Evolutionary conservation across 1,140 invertebrate species (phyloP).

Genomic region (Hyphantria cunea): DNA sequence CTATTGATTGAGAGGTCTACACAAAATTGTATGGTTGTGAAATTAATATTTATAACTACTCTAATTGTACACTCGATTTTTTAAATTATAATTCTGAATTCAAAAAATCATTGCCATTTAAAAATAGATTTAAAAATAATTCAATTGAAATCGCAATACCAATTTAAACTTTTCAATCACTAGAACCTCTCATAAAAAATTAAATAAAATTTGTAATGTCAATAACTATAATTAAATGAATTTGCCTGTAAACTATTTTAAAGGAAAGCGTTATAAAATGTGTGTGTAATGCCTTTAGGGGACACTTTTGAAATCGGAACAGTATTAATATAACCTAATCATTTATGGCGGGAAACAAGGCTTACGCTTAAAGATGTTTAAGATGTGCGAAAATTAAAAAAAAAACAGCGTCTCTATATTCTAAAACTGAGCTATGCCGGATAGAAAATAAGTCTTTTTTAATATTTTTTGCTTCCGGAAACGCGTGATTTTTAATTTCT

Average conservation of each 20-base stretch:
- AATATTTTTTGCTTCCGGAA: conserved; percentile 44
- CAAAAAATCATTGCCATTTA: background rate
- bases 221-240: too few species aligned
- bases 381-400: conserved; percentile 27
- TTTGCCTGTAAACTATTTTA: too few species aligned
- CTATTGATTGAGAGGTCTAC: conserved; percentile 19
- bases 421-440: conserved; percentile 73
- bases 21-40: conserved; percentile 20
- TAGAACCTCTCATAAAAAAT: too few species aligned
- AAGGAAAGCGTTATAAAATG: background rate
- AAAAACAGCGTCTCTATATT: conserved; percentile 65
- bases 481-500: conserved; percentile 39
- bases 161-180: too few species aligned
- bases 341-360: conserved; percentile 44
- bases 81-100: background rate
- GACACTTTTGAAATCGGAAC: conserved; percentile 10
- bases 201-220: too few species aligned
- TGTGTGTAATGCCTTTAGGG: conserved; percentile 1
- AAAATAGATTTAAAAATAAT: background rate
- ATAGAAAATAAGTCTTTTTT: conserved; percentile 51
- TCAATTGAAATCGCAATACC: too few species aligned
- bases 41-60: background rate
- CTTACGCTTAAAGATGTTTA: conserved; percentile 48
- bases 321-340: conserved; percentile 29
- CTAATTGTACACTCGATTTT: background rate